These are phyloP conservation scores for Diachasma alloeum DNA, from an alignment of 1,140 invertebrate species.

Conservation along the genomic window DNA sequence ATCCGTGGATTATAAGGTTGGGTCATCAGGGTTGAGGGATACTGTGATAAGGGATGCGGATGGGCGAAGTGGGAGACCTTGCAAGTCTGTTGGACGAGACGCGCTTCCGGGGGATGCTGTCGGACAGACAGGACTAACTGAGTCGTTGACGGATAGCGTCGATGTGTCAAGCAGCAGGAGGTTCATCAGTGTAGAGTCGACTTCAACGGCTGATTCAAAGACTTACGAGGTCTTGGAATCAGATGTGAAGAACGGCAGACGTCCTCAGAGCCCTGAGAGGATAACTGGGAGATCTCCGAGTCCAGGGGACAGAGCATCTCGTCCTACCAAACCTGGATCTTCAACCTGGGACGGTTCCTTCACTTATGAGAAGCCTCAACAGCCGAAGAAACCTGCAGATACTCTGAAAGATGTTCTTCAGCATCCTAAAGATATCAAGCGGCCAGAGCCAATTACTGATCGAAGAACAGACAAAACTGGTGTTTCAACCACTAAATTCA, in stretches of 20 bases:
- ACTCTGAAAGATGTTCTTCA: background rate
- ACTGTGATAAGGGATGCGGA: background rate
- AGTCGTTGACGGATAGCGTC: background rate
- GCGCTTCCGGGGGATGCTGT: background rate
- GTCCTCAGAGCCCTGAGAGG: constrained; percentile 13
- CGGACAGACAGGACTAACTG: background rate
- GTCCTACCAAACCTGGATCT: constrained; percentile 26
- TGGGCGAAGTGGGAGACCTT: background rate
- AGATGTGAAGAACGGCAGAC: background rate
- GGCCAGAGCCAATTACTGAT: background rate
- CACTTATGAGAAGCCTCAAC: constrained; percentile 20
- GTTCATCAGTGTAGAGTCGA: constrained; percentile 14
- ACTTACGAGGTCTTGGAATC: background rate
- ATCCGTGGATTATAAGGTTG: constrained; percentile 2
- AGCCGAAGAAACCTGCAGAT: constrained; percentile 4
- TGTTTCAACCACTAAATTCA: background rate
- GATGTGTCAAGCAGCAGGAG: background rate
- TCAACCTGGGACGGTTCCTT: constrained; percentile 37
- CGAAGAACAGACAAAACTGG: background rate
- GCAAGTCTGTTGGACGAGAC: constrained; percentile 3
- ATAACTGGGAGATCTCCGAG: background rate
- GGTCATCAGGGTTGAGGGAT: background rate
- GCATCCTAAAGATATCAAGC: background rate
- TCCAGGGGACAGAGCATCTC: background rate
- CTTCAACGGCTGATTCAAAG: constrained; percentile 12